Evolutionary conservation across 2,113 vertebrate species (phyloP), one percentile per base, ranked within the genome.

Genomic region (Oreotrochilus melanogaster): DNA sequence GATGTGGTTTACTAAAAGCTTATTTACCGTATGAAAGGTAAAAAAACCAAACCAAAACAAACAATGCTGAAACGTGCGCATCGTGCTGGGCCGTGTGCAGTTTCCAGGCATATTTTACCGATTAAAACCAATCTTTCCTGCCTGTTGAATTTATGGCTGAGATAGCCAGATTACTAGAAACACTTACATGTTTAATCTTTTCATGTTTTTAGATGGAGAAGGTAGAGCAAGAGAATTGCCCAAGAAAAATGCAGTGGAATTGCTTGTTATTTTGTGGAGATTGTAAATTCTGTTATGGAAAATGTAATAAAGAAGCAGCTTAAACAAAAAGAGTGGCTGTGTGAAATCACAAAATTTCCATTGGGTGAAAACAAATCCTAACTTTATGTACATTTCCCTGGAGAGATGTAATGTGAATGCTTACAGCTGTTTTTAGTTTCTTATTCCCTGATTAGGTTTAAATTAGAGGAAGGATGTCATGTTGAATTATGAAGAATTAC

Each of bases 401-500:
- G 93, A 86, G 95, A 96, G 72, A 95, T 78, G 89, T 94, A 96
- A 97, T 60, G 92, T 94, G 95, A 96, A 95, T 90, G 92, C 95
- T 94, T 93, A 88, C 95, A 97, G 96, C 85, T 97, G 96, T 1
- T 96, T 95, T 97, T 89, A 93, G 89, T 96, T 97, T 97, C 94
- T 97, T 96, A 97, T 95, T 96, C 93, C 93, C 89, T 97, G 93
- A 96, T 97, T 97, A 95, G 89, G 88, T 95, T 95, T 95, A 96
- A 96, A 96, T 96, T 96, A 97, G 94, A 96, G 93, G 81, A 88
- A 91, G 64, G 87, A 89, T 95, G 95, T 97, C 96, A 95, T 91
- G 91, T 14, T 89, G 89, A 96, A 96, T 96, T 95, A 93, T 94
- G 91, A 92, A 89, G 72, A 92, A 95, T 95, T 95, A 93, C 89